These are phyloP conservation scores for Acinonyx jubatus DNA, from an alignment of 2,113 vertebrate genomes.

Conservation along the genomic window DNA sequence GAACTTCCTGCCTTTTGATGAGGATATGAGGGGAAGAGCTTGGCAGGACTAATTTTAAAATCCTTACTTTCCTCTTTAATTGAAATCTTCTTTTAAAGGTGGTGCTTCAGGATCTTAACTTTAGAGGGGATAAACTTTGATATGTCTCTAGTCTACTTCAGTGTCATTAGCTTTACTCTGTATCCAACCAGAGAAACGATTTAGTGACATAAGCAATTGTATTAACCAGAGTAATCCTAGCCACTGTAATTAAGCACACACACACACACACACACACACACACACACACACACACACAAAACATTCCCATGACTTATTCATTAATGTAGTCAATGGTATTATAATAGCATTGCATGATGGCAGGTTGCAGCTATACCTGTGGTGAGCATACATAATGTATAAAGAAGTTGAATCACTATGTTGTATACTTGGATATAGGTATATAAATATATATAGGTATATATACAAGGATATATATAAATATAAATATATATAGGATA, in stretches of 20 bases:
- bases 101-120: neutral
- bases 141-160: neutral
- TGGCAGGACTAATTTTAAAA: neutral
- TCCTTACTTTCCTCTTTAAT: neutral
- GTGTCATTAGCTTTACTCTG: neutral
- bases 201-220: neutral
- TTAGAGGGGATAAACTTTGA: neutral
- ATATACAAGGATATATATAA: no score
- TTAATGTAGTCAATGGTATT: neutral
- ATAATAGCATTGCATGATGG: neutral
- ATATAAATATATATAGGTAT: no score
- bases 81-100: neutral
- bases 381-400: neutral
- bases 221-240: neutral
- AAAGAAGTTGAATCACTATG: neutral
- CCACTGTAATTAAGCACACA: neutral
- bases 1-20: constrained; percentile 24
- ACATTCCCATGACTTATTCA: neutral
- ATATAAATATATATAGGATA: no score
- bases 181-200: neutral
- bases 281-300: neutral
- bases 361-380: neutral
- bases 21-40: neutral
- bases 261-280: neutral
- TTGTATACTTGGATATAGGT: no score